Conservation (phyloP, 2,888 invertebrate species). For the Ypsolopha scabrella region DNA sequence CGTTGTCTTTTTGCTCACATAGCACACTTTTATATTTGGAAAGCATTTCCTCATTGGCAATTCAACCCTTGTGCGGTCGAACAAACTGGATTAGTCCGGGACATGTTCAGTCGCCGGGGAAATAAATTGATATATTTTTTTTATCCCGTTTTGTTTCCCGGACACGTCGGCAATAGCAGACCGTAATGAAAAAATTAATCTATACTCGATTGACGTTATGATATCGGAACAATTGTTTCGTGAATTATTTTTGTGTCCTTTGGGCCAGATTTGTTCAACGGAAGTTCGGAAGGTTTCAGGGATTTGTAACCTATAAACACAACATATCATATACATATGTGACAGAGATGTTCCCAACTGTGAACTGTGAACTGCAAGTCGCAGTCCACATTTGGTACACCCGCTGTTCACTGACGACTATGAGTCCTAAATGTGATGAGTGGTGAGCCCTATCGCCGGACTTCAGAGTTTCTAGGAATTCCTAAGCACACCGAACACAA, state of each 20-base stretch:
- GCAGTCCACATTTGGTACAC: no score
- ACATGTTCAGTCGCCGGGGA: slow-evolving; percentile 63
- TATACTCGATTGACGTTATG: slow-evolving; percentile 1
- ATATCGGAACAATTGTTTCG: background rate
- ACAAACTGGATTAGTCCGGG: slow-evolving; percentile 66
- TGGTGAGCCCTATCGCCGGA: no score
- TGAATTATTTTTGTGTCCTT: background rate
- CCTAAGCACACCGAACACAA: no score
- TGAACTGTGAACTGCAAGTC: no score
- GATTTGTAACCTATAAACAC: no score
- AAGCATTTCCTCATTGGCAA: slow-evolving; percentile 58
- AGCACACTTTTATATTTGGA: slow-evolving; percentile 58
- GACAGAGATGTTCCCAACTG: no score
- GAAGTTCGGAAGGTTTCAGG: background rate
- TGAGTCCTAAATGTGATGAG: no score
- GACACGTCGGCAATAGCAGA: slow-evolving; percentile 49
- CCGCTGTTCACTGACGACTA: no score
- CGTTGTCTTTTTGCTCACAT: slow-evolving; percentile 26
- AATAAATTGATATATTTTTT: slow-evolving; percentile 63
- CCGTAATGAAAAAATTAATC: slow-evolving; percentile 43
- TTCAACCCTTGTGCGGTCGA: slow-evolving; percentile 67
- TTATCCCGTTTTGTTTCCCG: slow-evolving; percentile 41
- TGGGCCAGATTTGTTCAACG: background rate
- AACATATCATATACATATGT: no score
- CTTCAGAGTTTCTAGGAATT: no score